Percentiles rank a stretch among this genome's conserved stretches.
Conservation (phyloP, 2,113 vertebrate genomes). For the Orthonyx spaldingii region DNA sequence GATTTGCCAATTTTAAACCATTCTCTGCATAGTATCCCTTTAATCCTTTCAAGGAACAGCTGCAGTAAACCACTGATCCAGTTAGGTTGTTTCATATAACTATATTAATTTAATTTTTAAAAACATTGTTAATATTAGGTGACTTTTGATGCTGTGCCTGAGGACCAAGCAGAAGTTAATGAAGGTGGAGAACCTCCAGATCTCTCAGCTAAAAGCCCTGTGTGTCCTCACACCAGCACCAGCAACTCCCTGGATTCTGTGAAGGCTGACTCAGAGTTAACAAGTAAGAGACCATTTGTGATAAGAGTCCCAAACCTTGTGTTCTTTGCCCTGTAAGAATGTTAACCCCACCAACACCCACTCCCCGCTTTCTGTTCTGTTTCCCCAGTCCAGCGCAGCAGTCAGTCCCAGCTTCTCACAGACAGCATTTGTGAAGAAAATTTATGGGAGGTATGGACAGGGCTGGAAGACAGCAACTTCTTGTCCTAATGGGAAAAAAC, state of each 20-base stretch:
- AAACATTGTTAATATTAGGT: constrained; percentile 10
- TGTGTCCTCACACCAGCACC: constrained; percentile 68
- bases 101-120: neutral
- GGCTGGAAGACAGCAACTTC: neutral
- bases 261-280: constrained; percentile 79
- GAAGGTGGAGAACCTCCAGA: constrained; percentile 46
- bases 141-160: neutral
- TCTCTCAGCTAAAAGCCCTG: constrained; percentile 59
- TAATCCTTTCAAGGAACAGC: neutral
- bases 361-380: neutral
- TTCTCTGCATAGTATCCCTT: neutral
- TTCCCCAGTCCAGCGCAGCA: constrained; percentile 76
- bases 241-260: constrained; percentile 76
- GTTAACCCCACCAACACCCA: neutral
- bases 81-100: neutral
- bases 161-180: constrained; percentile 26
- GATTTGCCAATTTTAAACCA: neutral
- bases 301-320: neutral
- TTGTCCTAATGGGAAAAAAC: neutral
- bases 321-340: neutral
- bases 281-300: constrained; percentile 58
- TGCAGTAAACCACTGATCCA: neutral
- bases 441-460: constrained; percentile 75
- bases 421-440: constrained; percentile 72
- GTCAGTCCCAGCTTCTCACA: constrained; percentile 79